A percentile compares a stretch with the other conserved stretches of the same genome.
These are phyloP conservation scores for Neolamprologus hecqui DNA, from an alignment of 2,113 vertebrate genomes.

Conservation along the genomic window DNA sequence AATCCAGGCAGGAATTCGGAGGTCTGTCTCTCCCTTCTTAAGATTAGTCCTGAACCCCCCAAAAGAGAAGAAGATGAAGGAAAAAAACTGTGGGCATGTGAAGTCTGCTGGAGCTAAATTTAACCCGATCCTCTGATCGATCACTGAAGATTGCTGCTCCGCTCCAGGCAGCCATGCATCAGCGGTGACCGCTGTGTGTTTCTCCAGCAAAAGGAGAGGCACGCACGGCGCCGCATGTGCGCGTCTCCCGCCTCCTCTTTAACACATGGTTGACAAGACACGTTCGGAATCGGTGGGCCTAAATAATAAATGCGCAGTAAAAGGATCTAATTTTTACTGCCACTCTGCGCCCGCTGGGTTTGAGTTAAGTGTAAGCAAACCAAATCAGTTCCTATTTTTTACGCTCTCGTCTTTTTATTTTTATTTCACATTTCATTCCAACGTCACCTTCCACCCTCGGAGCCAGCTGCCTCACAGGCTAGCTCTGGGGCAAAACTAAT, in stretches of 20 bases:
- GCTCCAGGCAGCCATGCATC: slow-evolving; percentile 32
- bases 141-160: slow-evolving; percentile 21
- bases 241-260: slow-evolving; percentile 15
- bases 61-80: background rate
- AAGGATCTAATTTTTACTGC: slow-evolving; percentile 65
- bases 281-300: slow-evolving; percentile 42
- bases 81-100: background rate
- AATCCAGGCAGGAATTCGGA: slow-evolving; percentile 8
- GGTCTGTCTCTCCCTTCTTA: background rate
- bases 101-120: slow-evolving; percentile 25
- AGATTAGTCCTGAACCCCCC: background rate
- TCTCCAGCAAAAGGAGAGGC: background rate
- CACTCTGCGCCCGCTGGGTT: background rate
- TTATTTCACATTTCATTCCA: background rate
- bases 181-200: background rate
- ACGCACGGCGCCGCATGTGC: slow-evolving; percentile 22
- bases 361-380: background rate
- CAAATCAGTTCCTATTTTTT: background rate
- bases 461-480: background rate
- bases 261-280: slow-evolving; percentile 61
- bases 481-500: slow-evolving; percentile 12
- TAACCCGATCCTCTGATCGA: slow-evolving; percentile 45
- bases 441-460: background rate
- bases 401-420: background rate
- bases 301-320: slow-evolving; percentile 66